Conservation (phyloP, 2,797 vertebrate species). For the Acipenser ruthenus region DNA sequence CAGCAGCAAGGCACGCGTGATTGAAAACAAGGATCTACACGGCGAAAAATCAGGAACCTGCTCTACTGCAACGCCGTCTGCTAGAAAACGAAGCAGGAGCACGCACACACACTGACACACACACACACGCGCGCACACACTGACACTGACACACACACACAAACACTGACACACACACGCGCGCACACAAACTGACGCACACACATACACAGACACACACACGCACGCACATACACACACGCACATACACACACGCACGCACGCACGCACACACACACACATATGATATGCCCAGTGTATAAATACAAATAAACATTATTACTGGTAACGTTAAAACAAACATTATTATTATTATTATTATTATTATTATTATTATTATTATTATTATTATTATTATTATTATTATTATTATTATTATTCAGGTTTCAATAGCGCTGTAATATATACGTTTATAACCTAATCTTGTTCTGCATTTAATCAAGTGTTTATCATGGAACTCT, state of each 20-base stretch:
- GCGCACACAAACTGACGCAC: too few relatives aligned
- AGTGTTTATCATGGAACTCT: too few relatives aligned
- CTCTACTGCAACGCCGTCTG: too few relatives aligned
- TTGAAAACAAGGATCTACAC: too few relatives aligned
- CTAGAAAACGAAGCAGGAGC: too few relatives aligned
- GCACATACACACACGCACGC: too few relatives aligned
- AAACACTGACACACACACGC: not conserved
- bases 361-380: conserved; percentile 12
- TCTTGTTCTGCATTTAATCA: conserved; percentile 33
- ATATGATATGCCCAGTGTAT: not conserved
- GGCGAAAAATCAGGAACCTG: too few relatives aligned
- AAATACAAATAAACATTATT: not conserved
- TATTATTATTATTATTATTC: not conserved
- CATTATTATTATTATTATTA: conserved; percentile 5
- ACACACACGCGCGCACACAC: too few relatives aligned
- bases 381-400: conserved; percentile 1
- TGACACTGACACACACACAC: not conserved
- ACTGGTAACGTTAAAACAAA: not conserved
- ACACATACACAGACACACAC: too few relatives aligned
- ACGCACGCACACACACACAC: not conserved
- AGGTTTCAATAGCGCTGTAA: conserved; percentile 27
- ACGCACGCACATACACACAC: too few relatives aligned
- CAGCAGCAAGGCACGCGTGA: too few relatives aligned
- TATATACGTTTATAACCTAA: conserved; percentile 48
- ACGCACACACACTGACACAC: too few relatives aligned